Conservation (phyloP, 2,888 invertebrate genomes). For the Meandrusa payeni region DNA sequence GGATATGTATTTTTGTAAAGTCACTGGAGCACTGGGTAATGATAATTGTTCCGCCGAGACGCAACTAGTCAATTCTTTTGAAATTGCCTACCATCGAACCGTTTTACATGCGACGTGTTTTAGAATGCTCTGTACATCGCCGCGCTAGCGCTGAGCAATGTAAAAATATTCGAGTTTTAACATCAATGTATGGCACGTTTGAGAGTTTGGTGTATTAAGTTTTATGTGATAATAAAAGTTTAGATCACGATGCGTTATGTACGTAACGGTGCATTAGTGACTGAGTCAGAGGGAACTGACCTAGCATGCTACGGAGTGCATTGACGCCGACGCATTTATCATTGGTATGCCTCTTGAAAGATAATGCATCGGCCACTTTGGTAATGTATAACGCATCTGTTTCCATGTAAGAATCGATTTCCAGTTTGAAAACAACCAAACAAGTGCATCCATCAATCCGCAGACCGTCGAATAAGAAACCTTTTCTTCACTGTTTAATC, state of each 20-base stretch:
- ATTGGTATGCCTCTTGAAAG: conserved; percentile 71
- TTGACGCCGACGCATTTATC: conserved; percentile 76
- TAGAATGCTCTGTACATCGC: conserved; percentile 36
- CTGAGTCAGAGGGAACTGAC: conserved; percentile 80
- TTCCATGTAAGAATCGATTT: conserved; percentile 42
- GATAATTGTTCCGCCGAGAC: conserved; percentile 59
- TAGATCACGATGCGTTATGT: conserved; percentile 61
- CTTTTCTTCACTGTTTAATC: too few relatives aligned
- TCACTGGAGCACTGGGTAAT: conserved; percentile 70
- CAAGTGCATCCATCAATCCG: conserved; percentile 4
- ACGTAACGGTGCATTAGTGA: conserved; percentile 73
- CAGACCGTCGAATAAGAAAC: neutral
- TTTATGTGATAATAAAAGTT: conserved; percentile 40
- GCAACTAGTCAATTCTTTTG: conserved; percentile 46
- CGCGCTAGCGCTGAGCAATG: conserved; percentile 15
- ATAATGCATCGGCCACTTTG: conserved; percentile 67
- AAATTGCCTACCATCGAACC: conserved; percentile 32
- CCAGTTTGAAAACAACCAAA: conserved; percentile 11
- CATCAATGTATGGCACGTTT: conserved; percentile 23
- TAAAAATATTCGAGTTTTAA: conserved; percentile 21
- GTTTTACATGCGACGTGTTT: conserved; percentile 17
- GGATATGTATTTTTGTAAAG: conserved; percentile 63
- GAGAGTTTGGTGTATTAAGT: conserved; percentile 8
- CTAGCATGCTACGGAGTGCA: conserved; percentile 77
- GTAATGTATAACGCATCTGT: conserved; percentile 75